Base-by-base conservation (phyloP, 30 jellyfish, hydroid and myxozoan species). In the Hydractinia echinata region DNA sequence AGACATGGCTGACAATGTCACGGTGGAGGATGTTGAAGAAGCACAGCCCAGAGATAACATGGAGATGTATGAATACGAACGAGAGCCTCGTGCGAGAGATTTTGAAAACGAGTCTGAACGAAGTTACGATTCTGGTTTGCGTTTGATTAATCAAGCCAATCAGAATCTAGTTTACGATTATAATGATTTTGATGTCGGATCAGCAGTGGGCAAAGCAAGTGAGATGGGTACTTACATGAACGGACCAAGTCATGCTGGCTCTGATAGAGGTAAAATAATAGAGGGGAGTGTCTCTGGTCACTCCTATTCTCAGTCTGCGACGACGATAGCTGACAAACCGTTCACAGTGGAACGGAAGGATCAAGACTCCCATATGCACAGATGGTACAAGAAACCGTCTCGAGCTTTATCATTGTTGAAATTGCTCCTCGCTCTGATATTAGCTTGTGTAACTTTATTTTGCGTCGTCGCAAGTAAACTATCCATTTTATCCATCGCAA, bases 381-480 rank as follows among this genome's bases (percentile, higher is more conserved):
- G 74, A 77, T 82, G 89, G 83, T 72, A 82, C 52, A 87, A 90
- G 54, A 86, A 86, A 81, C 76, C 95, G 55, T 79, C 97, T 4
- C 54, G 48, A 8, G 19, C 76, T 13, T 66, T 85, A 56, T 91
- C 97, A 55, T 84, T 88, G 4, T 19, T 85, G 18, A 91, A 91
- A 76, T 73, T 91, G 55, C 5, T 91, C 16, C 64, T 85, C n/a
- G 83, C 97, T 11, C 10, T 82, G 4, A 7, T 86, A 61, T 68
- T 91, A 67, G 92, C 95, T 4, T 19, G 68, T 50, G 81, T 68
- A 44, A 79, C 90, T n/a, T 77, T 91, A 4, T 83, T 76, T 10
- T 81, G 94, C 72, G 97, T 91, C 50, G 91, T 86, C 5, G 88
- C 85, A 30, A 87, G 97, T 84, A 91, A 91, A 55, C 55, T 91